Evolutionary conservation across 2,113 vertebrate genomes (phyloP).

Genomic region (Neolamprologus sp.): DNA sequence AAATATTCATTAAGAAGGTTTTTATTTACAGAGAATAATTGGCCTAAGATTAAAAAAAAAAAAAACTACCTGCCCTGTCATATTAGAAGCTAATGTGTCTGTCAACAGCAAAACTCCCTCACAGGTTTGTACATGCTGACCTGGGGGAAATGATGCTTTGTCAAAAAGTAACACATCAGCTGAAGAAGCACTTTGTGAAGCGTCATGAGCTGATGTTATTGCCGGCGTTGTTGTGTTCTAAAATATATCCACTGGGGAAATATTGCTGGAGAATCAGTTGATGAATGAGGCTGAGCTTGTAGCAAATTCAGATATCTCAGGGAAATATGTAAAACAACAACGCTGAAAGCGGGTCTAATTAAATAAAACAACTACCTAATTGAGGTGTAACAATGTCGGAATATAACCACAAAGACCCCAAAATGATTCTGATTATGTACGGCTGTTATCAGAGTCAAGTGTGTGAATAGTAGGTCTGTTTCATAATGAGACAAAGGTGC

Average conservation of each 20-base stretch:
- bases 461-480: background rate
- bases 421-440: background rate
- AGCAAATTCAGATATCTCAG: background rate
- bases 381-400: background rate
- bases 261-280: background rate
- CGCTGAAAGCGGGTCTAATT: background rate
- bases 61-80: background rate
- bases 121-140: background rate
- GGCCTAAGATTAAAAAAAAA: fast-evolving
- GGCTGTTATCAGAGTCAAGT: background rate
- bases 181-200: background rate
- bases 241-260: background rate
- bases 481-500: background rate
- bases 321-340: background rate
- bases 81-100: background rate
- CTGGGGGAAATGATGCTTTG: background rate
- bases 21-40: background rate
- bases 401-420: background rate
- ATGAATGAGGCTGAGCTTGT: background rate
- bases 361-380: background rate
- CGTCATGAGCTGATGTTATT: background rate
- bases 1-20: background rate
- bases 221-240: background rate
- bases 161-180: background rate
- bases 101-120: background rate